Percentiles rank a stretch among this genome's conserved stretches.
Evolutionary conservation across 2,113 vertebrate species (phyloP).

Genomic region (Ailurus styani): DNA sequence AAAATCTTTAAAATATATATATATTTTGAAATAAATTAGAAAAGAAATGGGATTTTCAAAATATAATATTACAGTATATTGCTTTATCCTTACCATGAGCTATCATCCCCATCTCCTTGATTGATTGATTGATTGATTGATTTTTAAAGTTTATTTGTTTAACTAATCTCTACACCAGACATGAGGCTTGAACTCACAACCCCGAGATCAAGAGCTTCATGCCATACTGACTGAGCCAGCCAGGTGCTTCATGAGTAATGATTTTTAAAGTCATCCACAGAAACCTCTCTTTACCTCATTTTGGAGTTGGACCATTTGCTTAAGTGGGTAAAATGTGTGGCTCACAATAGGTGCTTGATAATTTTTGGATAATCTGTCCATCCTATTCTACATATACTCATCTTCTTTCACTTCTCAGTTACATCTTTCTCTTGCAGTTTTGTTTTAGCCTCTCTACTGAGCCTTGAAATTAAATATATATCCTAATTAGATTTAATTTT

Average conservation of each 20-base stretch:
- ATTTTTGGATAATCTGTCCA: background rate
- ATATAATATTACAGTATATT: background rate
- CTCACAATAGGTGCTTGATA: background rate
- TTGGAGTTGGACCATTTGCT: constrained; percentile 11
- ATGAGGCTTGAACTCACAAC: background rate
- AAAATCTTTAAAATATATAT: background rate
- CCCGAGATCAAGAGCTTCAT: background rate
- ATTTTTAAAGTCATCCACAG: constrained; percentile 9
- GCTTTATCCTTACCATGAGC: background rate
- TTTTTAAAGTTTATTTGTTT: background rate
- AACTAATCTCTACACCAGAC: background rate
- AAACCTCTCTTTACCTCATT: background rate
- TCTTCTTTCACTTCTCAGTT: background rate
- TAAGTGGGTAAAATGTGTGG: constrained; percentile 25
- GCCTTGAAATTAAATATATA: background rate
- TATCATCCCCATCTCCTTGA: background rate
- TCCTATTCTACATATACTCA: background rate
- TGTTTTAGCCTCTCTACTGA: background rate
- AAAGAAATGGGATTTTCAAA: background rate
- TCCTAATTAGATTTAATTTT: constrained; percentile 9
- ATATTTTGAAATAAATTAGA: background rate
- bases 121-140: background rate
- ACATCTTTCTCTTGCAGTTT: background rate
- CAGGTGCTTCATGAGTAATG: background rate
- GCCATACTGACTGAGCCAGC: background rate